Base-by-base conservation (phyloP, 2,888 invertebrate genomes). In the Eristalis intricaria region DNA sequence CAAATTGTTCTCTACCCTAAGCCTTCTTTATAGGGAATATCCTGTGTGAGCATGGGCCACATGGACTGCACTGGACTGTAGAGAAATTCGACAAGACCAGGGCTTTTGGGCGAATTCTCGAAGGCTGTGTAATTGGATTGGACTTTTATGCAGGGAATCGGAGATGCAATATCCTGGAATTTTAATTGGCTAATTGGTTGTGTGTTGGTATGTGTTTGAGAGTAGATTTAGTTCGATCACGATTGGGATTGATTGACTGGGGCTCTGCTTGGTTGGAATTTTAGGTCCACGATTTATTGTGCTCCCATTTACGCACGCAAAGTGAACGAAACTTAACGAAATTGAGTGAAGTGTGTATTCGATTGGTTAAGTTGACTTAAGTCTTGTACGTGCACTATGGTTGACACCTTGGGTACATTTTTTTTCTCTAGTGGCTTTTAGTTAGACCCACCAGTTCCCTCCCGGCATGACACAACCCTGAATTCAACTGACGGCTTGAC, bases 121-220 rank as follows among this genome's bases (percentile, higher is more conserved):
- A 38, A 23, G 65, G 63, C 70, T 71, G 70, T 68, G 84, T 85
- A 85, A 85, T 85, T 85, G 81, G 76, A 85, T 85, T 76, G 71
- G 84, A 71, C 81, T 84, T 81, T 70, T 76, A 66, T 75, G 58
- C 35, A 64, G 38, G 40, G 43, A 84, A 71, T 66, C 66, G 71
- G 76, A 71, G 60, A 81, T 81, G 71, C 66, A 76, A 85, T 85
- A 81, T 85, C 76, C 81, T 71, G 71, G 71, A 81, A 76, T 66
- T 84, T 50, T 81, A 84, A 84, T 84, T 80, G 84, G 26, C 43
- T 84, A 76, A 81, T 76, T 81, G 75, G 61, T 29, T 76, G 23
- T 22, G 64, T 64, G n/a, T 61, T 29, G 26, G 61, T 10, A n/a
- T n/a, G n/a, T 8, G n/a, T 15, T 15, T 50, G 43, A 7, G 19